Base-by-base conservation (phyloP, 2,888 invertebrate species). In the Acrobasis suavella region DNA sequence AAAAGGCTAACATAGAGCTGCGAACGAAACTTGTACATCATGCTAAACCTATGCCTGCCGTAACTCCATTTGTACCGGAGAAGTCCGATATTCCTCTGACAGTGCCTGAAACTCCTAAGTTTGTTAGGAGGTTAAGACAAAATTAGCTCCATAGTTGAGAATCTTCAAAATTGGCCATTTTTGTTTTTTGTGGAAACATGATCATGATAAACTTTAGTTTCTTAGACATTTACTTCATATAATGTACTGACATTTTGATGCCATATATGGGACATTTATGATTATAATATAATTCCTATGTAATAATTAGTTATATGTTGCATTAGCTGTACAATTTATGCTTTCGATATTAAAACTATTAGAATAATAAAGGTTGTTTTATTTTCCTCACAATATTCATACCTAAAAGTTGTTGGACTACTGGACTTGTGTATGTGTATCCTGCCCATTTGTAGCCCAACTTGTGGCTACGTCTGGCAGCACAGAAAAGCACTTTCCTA, bases 21-120 rank as follows among this genome's bases (percentile, higher is more conserved):
- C 89, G 95, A 46, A 92, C 94, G 56, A 91, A 93, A 72, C 76
- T 93, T 14, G 93, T 95, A 55, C 91, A 94, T 67, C 95, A 94
- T 79, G 94, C 96, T 0, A 93, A 94, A 69, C 95, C 96, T 1
- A 91, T 94, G 59, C 93, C 93, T 15, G 82, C 82, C 10, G 88
- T 86, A 64, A 89, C 91, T 65, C 89, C 92, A 12, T 81, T 94
- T 69, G 73, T 91, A 22, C 87, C 94, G 14, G 84, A 92, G 60
- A 93, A 92, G 62, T 93, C 94, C 2, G 74, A 72, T 0, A 89
- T 87, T 54, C 91, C 92, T 7, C 74, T 95, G 1, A 96, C 96
- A 1, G 87, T 92, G 16, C 95, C 96, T 0, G 90, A 94, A 62
- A 95, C 95, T 65, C 95, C 96, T 0, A 92, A 89, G 64, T 93